These are phyloP conservation scores for Sturmia bella DNA, from an alignment of 2,888 invertebrate species.

Conservation along the genomic window DNA sequence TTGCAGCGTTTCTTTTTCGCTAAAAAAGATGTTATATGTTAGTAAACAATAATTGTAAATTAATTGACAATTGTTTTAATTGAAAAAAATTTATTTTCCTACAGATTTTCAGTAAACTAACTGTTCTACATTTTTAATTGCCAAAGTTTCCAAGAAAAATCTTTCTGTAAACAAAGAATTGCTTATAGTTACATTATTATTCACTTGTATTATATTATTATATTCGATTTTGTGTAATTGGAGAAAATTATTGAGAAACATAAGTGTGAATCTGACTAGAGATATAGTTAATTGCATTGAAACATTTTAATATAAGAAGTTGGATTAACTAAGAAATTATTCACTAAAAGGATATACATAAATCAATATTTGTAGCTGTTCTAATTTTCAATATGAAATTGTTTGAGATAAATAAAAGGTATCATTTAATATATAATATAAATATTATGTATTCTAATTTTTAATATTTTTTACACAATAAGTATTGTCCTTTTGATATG, in stretches of 20 bases:
- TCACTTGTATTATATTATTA: not conserved
- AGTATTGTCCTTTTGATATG: slow-evolving; percentile 82
- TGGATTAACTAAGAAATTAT: no score
- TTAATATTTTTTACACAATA: slow-evolving; percentile 73
- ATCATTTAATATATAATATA: slow-evolving; percentile 34
- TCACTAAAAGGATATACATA: no score
- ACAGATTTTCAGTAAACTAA: slow-evolving; percentile 9
- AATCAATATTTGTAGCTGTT: no score
- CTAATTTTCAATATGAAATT: no score
- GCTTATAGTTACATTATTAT: slow-evolving; percentile 60
- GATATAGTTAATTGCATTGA: no score
- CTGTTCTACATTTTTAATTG: slow-evolving; percentile 67
- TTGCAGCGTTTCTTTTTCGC: slow-evolving; percentile 73
- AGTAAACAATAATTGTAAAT: slow-evolving; percentile 42
- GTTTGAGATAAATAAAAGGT: slow-evolving; percentile 42
- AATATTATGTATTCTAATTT: slow-evolving; percentile 26
- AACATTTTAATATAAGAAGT: no score
- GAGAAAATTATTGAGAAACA: no score
- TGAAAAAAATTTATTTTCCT: slow-evolving; percentile 50
- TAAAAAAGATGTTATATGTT: slow-evolving; percentile 44
- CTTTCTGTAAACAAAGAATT: slow-evolving; percentile 64
- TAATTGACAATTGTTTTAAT: slow-evolving; percentile 64
- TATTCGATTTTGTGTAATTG: no score
- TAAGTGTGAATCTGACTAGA: no score
- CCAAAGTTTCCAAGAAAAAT: slow-evolving; percentile 60